Base-by-base conservation (phyloP, 2,797 vertebrate species). In the Thalassophryne amazonica region DNA sequence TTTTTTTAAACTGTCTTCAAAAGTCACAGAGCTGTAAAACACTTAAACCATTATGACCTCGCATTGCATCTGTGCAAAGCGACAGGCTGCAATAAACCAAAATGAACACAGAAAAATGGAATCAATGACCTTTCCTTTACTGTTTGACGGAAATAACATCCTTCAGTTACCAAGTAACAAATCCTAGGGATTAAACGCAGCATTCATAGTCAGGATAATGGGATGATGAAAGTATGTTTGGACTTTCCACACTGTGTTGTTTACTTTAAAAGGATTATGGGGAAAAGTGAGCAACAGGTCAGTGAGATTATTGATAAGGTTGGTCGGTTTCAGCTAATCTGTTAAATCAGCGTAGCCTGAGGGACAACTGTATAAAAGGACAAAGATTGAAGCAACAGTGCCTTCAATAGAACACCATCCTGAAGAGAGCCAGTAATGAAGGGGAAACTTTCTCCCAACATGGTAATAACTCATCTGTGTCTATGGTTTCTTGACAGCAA, bases 301-400 rank as follows among this genome's bases (percentile, higher is more conserved):
- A 64, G 20, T 20, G 32, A 78, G 81, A 88, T 88, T 61, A 45
- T 13, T 41, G 86, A 90, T 89, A 86, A 76, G 80, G 81, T 73
- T 50, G 51, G 53, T 59, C 54, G 64, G 55, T 54, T 79, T 60
- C 47, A 62, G 20, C 35, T 76, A 76, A 83, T 83, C 75, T 78
- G 78, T 71, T 64, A 69, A 71, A 60, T 61, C 42, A 7, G 60
- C 43, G 45, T 34, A 42, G 27, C 47, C 31, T 41, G 46, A 43
- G 19, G 45, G 43, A 41, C 38, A n/a, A n/a, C 3, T 40, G 53
- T 89, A 89, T 91, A 90, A 85, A 89, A 78, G 6, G 4, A 46
- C 55, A 30, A 15, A 18, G 9, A 41, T 19, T 17, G 24, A 47
- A 15, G 37, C 37, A 21, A 39, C 37, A 6, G 25, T 54, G 38